A percentile compares a stretch with the other conserved stretches of the same genome.
Conservation (phyloP, 2,113 vertebrate species). For the Ictalurus punctatus region DNA sequence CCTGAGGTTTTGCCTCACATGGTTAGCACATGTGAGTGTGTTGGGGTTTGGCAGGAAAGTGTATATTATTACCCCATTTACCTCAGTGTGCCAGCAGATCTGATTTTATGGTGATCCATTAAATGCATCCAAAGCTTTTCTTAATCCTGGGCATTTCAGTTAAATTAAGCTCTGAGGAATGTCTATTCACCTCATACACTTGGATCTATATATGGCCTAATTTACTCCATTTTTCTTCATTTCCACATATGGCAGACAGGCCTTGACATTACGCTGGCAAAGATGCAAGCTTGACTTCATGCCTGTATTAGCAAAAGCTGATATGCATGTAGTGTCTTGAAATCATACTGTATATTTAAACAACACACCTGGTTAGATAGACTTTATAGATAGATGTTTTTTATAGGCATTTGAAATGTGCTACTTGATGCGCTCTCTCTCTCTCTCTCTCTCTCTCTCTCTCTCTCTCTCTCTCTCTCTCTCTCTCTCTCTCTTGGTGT, state of each 20-base stretch:
- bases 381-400: background rate
- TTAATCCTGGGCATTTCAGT: constrained; percentile 10
- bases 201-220: constrained; percentile 26
- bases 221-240: constrained; percentile 7
- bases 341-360: constrained; percentile 10
- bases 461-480: background rate
- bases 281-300: background rate
- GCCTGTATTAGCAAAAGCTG: constrained; percentile 9
- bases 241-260: background rate
- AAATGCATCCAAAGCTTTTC: constrained; percentile 29
- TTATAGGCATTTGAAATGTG: background rate
- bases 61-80: background rate
- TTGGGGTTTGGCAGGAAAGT: background rate
- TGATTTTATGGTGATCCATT: constrained; percentile 11
- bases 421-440: background rate
- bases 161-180: constrained; percentile 22
- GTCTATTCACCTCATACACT: constrained; percentile 6
- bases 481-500: background rate
- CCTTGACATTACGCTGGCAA: constrained; percentile 14
- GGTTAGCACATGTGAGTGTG: constrained; percentile 14
- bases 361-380: background rate
- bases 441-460: background rate
- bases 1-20: constrained; percentile 11
- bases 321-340: constrained; percentile 18
- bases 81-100: constrained; percentile 25